Evolutionary conservation across 2,888 invertebrate genomes (phyloP), one percentile per base, ranked within the genome.

Genomic region (Phrixothrix hirtus): DNA sequence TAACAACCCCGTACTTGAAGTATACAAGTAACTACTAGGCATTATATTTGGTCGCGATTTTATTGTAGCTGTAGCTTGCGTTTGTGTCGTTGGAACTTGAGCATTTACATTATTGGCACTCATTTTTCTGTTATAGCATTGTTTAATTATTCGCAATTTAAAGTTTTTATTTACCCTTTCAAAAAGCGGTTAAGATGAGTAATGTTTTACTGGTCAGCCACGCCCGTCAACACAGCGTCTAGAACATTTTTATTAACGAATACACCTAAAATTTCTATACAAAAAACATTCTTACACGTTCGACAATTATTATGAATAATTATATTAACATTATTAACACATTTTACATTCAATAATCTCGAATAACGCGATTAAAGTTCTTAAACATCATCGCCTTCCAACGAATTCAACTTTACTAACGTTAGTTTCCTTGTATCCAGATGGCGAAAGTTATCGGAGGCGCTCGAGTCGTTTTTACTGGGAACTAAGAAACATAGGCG

Each of bases 21-120:
- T 83, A 69, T 83, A 83, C 65, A 82, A 79, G 72, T 83, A 83
- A 73, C 82, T 82, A 72, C 82, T 82, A 36, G 83, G 83, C 74
- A 75, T 75, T 38, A 76, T 76, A 60, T 75, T 76, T 51, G 76
- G 76, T 62, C 76, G 69, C 31, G 75, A 72, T 66, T 76, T 76
- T 52, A 76, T 75, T 50, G 76, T 76, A 36, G 76, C 76, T 48
- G 76, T 76, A 27, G 73, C 71, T 63, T 71, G 75, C 45, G 74
- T 72, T 62, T 71, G 75, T 43, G 74, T 72, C 46, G 75, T 71
- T 56, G 73, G 68, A 52, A 64, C 69, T 59, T 56, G 56, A 66
- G 71, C 68, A 64, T 74, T 75, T 36, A 74, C 73, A 66, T 76
- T 76, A 64, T 74, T 75, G 66, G 74, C 72, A 71, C 75, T 75